These are phyloP conservation scores for Conchocele bisecta DNA, from an alignment of 2,888 invertebrate species.

Conservation along the genomic window DNA sequence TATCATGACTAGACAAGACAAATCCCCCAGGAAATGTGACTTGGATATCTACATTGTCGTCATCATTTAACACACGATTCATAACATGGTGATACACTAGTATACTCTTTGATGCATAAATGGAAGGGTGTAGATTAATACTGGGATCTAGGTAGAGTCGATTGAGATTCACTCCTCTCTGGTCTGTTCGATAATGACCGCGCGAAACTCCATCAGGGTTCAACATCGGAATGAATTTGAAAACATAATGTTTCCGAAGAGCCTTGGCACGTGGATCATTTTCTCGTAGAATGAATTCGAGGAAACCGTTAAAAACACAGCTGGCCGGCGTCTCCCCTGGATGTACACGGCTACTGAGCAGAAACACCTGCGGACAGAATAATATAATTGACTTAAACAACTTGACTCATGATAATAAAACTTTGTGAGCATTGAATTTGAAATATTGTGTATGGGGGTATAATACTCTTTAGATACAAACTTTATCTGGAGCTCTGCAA, in stretches of 20 bases:
- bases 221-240: conserved; percentile 94
- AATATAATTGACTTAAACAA: conserved; percentile 11
- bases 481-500: too few species aligned
- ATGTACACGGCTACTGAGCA: conserved; percentile 94
- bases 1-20: conserved; percentile 42
- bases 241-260: conserved; percentile 88
- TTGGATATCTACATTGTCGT: conserved; percentile 58
- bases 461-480: too few species aligned
- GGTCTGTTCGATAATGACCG: conserved; percentile 91
- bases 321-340: conserved; percentile 96
- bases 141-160: conserved; percentile 92
- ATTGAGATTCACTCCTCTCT: conserved; percentile 93
- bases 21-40: conserved; percentile 69
- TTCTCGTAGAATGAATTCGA: conserved; percentile 89
- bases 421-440: neutral
- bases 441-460: too few species aligned
- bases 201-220: conserved; percentile 95
- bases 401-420: neutral
- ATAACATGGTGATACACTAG: conserved; percentile 83
- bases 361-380: conserved; percentile 89
- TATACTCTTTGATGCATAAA: conserved; percentile 92
- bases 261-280: conserved; percentile 90
- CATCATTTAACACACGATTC: conserved; percentile 68
- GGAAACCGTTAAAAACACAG: conserved; percentile 94
- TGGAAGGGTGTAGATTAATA: conserved; percentile 89